Conservation (phyloP, 2,888 invertebrate genomes). For the Cenopis cana region DNA sequence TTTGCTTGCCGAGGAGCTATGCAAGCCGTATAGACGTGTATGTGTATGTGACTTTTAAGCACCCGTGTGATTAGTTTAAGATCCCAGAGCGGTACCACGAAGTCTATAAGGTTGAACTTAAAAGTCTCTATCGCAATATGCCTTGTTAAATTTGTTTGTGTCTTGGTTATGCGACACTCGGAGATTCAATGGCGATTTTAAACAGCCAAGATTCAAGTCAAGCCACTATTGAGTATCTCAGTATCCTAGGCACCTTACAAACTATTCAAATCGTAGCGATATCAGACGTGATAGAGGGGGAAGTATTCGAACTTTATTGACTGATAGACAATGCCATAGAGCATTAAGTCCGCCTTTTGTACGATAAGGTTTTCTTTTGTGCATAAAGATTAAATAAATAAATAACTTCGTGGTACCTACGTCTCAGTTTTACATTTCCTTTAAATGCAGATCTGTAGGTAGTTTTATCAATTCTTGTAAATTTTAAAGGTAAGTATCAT, state of each 20-base stretch:
- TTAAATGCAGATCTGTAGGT: not conserved
- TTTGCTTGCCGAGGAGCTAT: constrained; percentile 94
- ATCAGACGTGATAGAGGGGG: not conserved
- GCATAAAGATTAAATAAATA: no score
- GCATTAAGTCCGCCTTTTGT: no score
- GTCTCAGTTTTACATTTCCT: not conserved
- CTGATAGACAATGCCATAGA: no score
- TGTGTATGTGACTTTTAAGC: constrained; percentile 61
- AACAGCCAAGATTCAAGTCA: not conserved
- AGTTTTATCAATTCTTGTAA: not conserved
- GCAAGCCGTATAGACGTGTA: constrained; percentile 94
- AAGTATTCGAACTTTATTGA: no score
- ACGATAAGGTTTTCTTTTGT: no score
- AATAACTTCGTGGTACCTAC: not conserved
- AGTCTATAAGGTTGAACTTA: not conserved
- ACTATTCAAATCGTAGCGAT: no score
- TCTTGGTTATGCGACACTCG: not conserved
- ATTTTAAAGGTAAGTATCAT: constrained; percentile 18
- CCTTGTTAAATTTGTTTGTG: not conserved
- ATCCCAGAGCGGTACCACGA: not conserved
- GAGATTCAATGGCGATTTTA: not conserved
- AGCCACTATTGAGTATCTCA: not conserved
- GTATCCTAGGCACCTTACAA: not conserved
- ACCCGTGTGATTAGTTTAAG: constrained; percentile 35
- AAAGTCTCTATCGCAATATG: not conserved